Conservation (phyloP, 2,113 vertebrate species). For the Grus americana region DNA sequence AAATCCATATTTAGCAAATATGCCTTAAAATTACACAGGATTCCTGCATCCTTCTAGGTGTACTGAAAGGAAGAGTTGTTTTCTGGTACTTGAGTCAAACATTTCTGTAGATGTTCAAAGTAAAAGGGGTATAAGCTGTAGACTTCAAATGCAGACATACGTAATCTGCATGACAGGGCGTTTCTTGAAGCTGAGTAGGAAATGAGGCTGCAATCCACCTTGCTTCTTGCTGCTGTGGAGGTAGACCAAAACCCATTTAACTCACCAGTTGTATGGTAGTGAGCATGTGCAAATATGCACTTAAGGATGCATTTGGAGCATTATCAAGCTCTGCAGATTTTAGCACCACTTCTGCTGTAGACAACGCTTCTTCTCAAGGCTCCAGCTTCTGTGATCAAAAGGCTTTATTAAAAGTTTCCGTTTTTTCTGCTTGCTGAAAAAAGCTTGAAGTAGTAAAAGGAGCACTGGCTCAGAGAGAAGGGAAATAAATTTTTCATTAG, state of each 20-base stretch:
- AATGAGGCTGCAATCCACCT: not conserved
- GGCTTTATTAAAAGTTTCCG: not conserved
- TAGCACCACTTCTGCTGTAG: not conserved
- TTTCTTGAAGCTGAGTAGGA: not conserved
- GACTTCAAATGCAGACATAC: not conserved
- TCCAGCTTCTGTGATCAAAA: conserved; percentile 2
- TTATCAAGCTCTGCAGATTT: not conserved
- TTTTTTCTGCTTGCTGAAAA: conserved; percentile 28
- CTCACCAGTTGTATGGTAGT: not conserved
- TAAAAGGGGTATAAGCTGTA: not conserved
- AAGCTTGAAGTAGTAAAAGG: not conserved
- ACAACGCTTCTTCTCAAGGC: not conserved
- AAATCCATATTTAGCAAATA: not conserved
- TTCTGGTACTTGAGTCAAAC: not conserved
- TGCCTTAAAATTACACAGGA: not conserved
- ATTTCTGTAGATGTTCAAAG: not conserved
- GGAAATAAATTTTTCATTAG: conserved; percentile 6
- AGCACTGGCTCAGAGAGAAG: conserved; percentile 16
- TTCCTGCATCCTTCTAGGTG: not conserved
- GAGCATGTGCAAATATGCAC: not conserved
- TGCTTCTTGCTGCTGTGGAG: not conserved
- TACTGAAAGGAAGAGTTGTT: not conserved
- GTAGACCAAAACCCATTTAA: not conserved
- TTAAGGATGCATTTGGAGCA: not conserved
- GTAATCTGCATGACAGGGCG: not conserved